Evolutionary conservation across 2,113 vertebrate genomes (phyloP).

Genomic region (Anoura caudifer): DNA sequence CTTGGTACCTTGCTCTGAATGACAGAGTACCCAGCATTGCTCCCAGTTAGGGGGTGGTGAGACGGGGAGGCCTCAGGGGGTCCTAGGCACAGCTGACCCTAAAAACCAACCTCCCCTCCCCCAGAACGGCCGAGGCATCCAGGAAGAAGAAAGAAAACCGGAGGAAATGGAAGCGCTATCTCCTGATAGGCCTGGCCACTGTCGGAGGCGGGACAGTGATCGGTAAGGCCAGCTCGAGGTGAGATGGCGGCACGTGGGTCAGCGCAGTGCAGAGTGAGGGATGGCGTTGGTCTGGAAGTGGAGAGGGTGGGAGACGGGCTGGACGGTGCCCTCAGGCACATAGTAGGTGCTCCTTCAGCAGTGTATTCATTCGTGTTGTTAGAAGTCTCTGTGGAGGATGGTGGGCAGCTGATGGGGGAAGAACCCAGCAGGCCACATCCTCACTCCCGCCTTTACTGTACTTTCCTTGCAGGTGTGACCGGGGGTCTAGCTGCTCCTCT

Average conservation of each 20-base stretch:
- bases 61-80: not conserved
- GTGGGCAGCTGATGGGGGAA: not conserved
- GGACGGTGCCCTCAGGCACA: fast-evolving
- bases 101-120: not conserved
- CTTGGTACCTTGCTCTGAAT: constrained; percentile 45
- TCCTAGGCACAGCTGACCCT: not conserved
- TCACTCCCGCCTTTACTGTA: not conserved
- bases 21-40: not conserved
- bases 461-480: constrained; percentile 87
- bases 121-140: constrained; percentile 86
- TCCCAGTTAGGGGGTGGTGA: not conserved
- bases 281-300: fast-evolving
- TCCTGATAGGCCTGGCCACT: constrained; percentile 94
- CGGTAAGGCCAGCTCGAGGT: constrained; percentile 79
- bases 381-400: not conserved
- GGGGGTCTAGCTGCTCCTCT: constrained; percentile 96
- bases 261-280: fast-evolving
- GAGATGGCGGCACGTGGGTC: fast-evolving
- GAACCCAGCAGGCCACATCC: not conserved
- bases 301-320: not conserved
- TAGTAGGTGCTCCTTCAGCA: not conserved
- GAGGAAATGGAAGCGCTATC: constrained; percentile 89
- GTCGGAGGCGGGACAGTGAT: constrained; percentile 94
- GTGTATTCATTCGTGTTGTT: not conserved
- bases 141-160: constrained; percentile 88